These are phyloP conservation scores for Cryptosula pallasiana DNA, from an alignment of 2,888 invertebrate species.

Conservation along the genomic window DNA sequence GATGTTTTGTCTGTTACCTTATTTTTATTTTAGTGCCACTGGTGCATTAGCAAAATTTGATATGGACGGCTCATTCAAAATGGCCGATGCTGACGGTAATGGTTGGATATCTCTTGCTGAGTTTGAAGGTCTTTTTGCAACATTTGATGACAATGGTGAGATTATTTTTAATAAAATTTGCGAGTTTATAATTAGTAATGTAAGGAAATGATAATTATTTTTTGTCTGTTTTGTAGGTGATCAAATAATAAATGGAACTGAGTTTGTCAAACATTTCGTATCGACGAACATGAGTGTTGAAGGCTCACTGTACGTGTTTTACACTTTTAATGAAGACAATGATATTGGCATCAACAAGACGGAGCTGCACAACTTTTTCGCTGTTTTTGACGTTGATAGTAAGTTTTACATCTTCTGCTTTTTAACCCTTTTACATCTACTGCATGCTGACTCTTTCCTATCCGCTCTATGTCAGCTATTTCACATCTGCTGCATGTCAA, in stretches of 20 bases:
- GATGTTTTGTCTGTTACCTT: neutral
- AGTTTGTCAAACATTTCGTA: neutral
- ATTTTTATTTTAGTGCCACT: neutral
- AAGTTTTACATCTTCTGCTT: neutral
- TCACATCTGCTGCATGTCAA: no score
- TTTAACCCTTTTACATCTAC: neutral
- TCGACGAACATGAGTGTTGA: neutral
- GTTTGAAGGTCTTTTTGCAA: neutral
- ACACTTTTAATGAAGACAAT: neutral
- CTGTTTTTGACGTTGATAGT: neutral
- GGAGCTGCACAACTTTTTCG: neutral
- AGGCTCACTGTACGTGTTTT: conserved; percentile 9
- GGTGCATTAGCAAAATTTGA: neutral
- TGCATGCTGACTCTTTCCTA: neutral
- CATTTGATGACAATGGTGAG: conserved; percentile 4
- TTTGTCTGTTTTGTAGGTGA: neutral
- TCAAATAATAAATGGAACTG: neutral
- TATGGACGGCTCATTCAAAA: neutral
- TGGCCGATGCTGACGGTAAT: neutral
- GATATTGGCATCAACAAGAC: neutral
- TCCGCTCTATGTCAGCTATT: neutral
- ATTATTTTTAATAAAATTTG: neutral
- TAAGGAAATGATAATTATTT: no score
- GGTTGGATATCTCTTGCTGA: neutral
- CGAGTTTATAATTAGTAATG: no score